Conservation (phyloP, 1,140 invertebrate genomes). For the Nebria ingens region DNA sequence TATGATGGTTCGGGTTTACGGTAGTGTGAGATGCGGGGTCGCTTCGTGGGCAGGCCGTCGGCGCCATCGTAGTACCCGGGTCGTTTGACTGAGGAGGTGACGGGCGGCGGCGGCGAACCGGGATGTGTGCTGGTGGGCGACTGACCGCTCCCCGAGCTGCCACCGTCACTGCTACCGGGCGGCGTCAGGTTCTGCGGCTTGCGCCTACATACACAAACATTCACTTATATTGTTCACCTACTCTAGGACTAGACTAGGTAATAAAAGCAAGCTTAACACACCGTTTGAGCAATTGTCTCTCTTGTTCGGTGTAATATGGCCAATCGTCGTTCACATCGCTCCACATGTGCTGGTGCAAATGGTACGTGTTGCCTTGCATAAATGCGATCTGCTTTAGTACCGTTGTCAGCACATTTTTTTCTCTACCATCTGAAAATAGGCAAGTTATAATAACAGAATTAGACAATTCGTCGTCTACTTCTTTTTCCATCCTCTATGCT, state of each 20-base stretch:
- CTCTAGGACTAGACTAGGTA: too few species aligned
- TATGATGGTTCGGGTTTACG: slow-evolving; percentile 39
- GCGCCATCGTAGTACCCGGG: slow-evolving; percentile 47
- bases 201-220: slow-evolving; percentile 41
- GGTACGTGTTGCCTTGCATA: slow-evolving; percentile 79
- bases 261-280: slow-evolving; percentile 28
- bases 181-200: slow-evolving; percentile 83
- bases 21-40: slow-evolving; percentile 71
- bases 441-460: too few species aligned
- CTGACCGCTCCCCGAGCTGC: slow-evolving; percentile 54
- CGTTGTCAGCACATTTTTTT: slow-evolving; percentile 59
- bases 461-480: too few species aligned
- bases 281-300: slow-evolving; percentile 76
- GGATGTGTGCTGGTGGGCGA: slow-evolving; percentile 59
- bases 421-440: slow-evolving; percentile 77
- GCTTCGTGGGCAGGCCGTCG: slow-evolving; percentile 60
- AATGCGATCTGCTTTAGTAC: slow-evolving; percentile 68
- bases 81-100: slow-evolving; percentile 28
- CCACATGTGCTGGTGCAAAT: slow-evolving; percentile 75
- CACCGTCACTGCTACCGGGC: slow-evolving; percentile 70
- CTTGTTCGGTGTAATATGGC: slow-evolving; percentile 85
- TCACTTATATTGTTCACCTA: neutral
- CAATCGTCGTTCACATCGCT: slow-evolving; percentile 89
- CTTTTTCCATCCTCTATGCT: too few species aligned
- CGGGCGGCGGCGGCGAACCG: slow-evolving; percentile 47